Evolutionary conservation across 2,888 invertebrate species (phyloP).

Genomic region (Synergus gifuensis): DNA sequence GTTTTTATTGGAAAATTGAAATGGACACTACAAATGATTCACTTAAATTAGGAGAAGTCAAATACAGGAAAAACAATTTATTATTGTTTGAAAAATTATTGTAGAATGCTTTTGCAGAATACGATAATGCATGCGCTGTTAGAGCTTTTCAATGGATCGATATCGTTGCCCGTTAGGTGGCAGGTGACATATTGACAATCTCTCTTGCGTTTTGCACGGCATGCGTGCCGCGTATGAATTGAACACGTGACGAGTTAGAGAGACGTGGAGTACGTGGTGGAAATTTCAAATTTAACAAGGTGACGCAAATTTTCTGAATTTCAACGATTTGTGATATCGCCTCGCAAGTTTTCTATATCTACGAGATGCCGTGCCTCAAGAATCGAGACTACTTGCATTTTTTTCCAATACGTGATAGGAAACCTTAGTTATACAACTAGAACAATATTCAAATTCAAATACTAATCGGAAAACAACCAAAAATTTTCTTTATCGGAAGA

Average conservation of each 20-base stretch:
- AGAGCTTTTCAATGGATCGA: constrained; percentile 33
- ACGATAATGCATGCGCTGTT: constrained; percentile 1
- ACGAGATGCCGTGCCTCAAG: background rate
- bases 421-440: too few relatives aligned
- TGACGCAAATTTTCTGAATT: constrained; percentile 30
- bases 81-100: background rate
- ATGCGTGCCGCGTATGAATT: constrained; percentile 30
- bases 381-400: too few relatives aligned
- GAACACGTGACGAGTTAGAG: constrained; percentile 24
- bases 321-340: background rate
- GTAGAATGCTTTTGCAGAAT: background rate
- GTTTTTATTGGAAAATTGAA: too few relatives aligned
- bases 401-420: too few relatives aligned
- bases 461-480: too few relatives aligned
- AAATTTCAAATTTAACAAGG: constrained; percentile 38
- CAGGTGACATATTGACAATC: constrained; percentile 36
- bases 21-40: too few relatives aligned
- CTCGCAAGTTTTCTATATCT: background rate
- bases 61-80: background rate
- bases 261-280: constrained; percentile 26
- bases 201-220: constrained; percentile 37
- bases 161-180: constrained; percentile 35
- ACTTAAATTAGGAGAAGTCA: too few relatives aligned
- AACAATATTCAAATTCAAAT: too few relatives aligned
- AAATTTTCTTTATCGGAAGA: too few relatives aligned